phyloP scores from a whole-genome alignment of 2,888 invertebrate species.

The Horisme vitalbata region DNA sequence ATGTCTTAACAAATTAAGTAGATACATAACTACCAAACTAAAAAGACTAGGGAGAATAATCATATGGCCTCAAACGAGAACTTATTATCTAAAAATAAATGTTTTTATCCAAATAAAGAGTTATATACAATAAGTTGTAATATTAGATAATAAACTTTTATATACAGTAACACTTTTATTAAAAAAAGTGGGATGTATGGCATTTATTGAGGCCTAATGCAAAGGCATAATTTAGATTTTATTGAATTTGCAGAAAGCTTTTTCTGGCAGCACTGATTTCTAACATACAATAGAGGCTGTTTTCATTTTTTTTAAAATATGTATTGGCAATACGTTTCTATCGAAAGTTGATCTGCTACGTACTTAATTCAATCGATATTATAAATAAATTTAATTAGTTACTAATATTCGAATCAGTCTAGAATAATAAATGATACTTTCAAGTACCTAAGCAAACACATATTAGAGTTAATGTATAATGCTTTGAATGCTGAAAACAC shows the following conservation, averaged over 20 bases:
- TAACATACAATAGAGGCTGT: too few relatives aligned
- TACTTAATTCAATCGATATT: too few relatives aligned
- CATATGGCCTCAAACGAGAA: slow-evolving; percentile 63
- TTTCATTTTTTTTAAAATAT: too few relatives aligned
- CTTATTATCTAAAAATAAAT: slow-evolving; percentile 32
- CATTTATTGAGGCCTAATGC: slow-evolving; percentile 15
- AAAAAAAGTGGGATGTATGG: slow-evolving; percentile 43
- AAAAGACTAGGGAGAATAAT: slow-evolving; percentile 58
- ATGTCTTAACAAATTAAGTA: slow-evolving; percentile 18
- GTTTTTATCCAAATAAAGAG: slow-evolving; percentile 23
- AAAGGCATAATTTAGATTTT: neutral
- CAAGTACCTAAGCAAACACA: neutral
- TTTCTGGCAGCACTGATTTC: slow-evolving; percentile 6
- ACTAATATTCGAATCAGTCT: slow-evolving; percentile 31
- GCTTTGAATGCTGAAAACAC: neutral
- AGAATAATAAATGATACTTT: slow-evolving; percentile 14
- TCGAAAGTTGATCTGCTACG: too few relatives aligned
- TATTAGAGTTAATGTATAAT: neutral
- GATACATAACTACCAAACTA: slow-evolving; percentile 17
- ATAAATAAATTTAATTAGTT: slow-evolving; percentile 10
- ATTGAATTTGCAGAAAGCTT: neutral
- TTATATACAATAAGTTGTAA: slow-evolving; percentile 47
- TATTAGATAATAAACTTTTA: slow-evolving; percentile 37
- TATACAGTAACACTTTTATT: slow-evolving; percentile 44
- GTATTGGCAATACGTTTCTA: too few relatives aligned